Evolutionary conservation across 2,888 invertebrate species (phyloP), one percentile per base, ranked within the genome.

Genomic region (Nipponacmea schrenckii): DNA sequence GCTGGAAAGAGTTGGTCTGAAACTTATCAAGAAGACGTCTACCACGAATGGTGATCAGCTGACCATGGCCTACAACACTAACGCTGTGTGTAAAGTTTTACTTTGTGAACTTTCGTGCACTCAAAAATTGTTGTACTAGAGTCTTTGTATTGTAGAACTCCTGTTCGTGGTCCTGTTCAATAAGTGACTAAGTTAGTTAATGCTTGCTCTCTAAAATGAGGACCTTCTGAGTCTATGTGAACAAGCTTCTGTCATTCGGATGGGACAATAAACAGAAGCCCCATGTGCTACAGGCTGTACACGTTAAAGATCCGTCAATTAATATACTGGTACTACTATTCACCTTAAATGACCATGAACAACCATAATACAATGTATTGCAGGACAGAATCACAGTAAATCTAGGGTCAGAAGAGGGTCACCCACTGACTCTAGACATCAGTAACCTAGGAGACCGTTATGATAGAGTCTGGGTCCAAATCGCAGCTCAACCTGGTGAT

Each of bases 401-500:
- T n/a, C 70, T 81, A 2, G 44, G 70, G 45, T 74, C 80, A 0
- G 73, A 73, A 5, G 65, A 67, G 2, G 72, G 68, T 10, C 78
- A 81, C 63, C 76, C 81, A 7, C 66, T 84, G 31, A 77, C 77
- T 0, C 31, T 85, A 26, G 69, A 73, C 0, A 72, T 80, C 10
- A 39, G 10, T 8, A 72, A 72, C 24, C 62, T 62, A 12, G 76
- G 77, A 14, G 44, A 31, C 2, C 67, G 66, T 8, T 81, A 73
- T 64, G 78, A 81, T 27, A 77, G 80, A 64, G 39, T 80, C n/a
- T 86, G 86, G 86, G 26, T 86, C 8, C 74, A 84, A 48, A 46
- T 86, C 2, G 69, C 70, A 7, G 85, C 85, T 4, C 68, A 71
- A 15, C 45, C 72, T 1, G 71, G 74, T 14, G 86, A 86, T 72